A percentile compares a stretch with the other conserved stretches of the same genome.
Evolutionary conservation across 92 coral and sea anemone species (phyloP).

Genomic region (Palythoa heliodiscus): DNA sequence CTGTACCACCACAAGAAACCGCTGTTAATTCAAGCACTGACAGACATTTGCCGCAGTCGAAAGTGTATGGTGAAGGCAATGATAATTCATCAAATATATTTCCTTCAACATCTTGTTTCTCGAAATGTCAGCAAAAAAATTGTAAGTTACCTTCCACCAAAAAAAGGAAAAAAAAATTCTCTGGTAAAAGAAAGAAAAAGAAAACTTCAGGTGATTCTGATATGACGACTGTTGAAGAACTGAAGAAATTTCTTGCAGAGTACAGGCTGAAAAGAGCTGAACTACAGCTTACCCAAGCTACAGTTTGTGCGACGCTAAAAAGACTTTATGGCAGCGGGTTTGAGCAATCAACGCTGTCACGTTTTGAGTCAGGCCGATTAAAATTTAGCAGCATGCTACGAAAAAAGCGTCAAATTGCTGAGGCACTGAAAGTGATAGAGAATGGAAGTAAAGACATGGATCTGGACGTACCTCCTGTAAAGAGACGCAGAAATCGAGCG

Average conservation of each 20-base stretch:
- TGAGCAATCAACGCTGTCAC: conserved; percentile 22
- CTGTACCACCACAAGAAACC: not conserved
- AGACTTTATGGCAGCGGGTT: conserved; percentile 10
- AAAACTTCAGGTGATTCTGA: not conserved
- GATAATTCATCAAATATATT: not conserved
- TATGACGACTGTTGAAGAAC: not conserved
- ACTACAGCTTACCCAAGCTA: conserved; percentile 7
- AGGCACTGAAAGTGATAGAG: not conserved
- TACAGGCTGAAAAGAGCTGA: conserved; percentile 10
- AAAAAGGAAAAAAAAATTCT: not conserved
- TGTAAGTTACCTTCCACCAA: not conserved
- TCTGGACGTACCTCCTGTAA: not conserved
- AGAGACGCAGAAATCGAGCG: conserved; percentile 17
- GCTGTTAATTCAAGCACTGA: not conserved
- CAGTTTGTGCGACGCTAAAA: conserved; percentile 6
- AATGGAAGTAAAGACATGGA: not conserved
- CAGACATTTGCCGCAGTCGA: too few relatives aligned
- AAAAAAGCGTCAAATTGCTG: conserved; percentile 4
- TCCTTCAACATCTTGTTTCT: not conserved
- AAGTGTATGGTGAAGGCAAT: not conserved
- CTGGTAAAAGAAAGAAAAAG: too few relatives aligned
- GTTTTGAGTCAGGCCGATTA: conserved; percentile 21
- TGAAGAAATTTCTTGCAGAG: conserved; percentile 12
- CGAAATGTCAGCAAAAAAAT: not conserved
- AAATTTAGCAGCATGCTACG: not conserved